Evolutionary conservation across 2,113 vertebrate genomes (phyloP), one percentile per base, ranked within the genome.

Genomic region (Neodontobutis hainanensis): DNA sequence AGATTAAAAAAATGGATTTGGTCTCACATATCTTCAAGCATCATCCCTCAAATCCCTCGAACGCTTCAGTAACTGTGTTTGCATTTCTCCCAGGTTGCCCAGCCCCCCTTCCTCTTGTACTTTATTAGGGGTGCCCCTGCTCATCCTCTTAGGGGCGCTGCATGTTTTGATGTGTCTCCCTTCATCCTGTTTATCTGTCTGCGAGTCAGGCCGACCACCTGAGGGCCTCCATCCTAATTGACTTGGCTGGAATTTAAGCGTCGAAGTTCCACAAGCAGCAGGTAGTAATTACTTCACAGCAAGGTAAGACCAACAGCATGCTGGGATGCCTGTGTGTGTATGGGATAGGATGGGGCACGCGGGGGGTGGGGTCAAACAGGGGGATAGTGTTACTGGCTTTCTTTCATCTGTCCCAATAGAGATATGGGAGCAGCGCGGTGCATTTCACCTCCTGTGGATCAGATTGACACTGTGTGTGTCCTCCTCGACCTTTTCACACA

Each of bases 211-310:
- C 48, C 67, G 77, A 62, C 73, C 77, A 66, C 56, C 68, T 4
- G 51, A 77, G 43, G 77, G 73, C 32, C 75, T 64, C 59, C 67
- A 64, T 61, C 81, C 77, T 79, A 79, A 88, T 82, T 82, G 82
- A 88, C 75, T 84, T 19, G 73, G 74, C 59, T 67, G 82, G 83
- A 84, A 78, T 85, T 83, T 74, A 66, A 73, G 72, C 74, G 67
- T 68, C 49, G 65, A 77, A 85, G 87, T 80, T 82, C 82, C 75
- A 65, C 60, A 65, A 88, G 68, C 92, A 92, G 92, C 92, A 92
- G 92, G 92, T 90, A 92, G 91, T 90, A 92, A 93, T 92, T 90
- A 90, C 87, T 88, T 92, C 91, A 91, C 92, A 92, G 92, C 90
- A 81, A 88, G 91, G 82, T 86, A 90, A 92, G 85, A 86, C 87